These are phyloP conservation scores for Limenitis camilla DNA, from an alignment of 2,888 invertebrate species.

Conservation along the genomic window DNA sequence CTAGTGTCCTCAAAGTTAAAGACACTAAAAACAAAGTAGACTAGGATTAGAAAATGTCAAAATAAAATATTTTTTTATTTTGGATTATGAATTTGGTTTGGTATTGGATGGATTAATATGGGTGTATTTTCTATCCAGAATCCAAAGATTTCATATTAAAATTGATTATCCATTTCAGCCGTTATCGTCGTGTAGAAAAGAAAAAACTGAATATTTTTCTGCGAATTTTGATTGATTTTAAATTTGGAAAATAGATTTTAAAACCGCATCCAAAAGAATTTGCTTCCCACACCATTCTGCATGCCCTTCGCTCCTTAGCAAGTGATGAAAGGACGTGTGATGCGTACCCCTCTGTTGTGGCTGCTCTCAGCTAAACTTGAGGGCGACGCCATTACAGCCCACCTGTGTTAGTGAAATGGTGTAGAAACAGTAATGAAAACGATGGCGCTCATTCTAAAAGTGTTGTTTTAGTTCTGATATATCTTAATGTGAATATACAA, in stretches of 20 bases:
- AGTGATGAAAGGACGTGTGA: conserved; percentile 68
- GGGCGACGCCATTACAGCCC: conserved; percentile 25
- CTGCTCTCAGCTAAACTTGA: conserved; percentile 27
- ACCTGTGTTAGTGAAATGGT: conserved; percentile 44
- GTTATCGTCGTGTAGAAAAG: too few species aligned
- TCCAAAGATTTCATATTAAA: too few species aligned
- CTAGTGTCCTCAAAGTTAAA: too few species aligned
- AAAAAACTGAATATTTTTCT: too few species aligned
- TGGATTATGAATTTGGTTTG: too few species aligned
- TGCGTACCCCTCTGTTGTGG: conserved; percentile 57
- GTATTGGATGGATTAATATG: too few species aligned
- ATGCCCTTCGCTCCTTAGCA: conserved; percentile 58
- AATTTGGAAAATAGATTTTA: background rate
- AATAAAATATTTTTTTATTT: too few species aligned
- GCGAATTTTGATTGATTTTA: background rate
- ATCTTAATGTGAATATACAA: background rate
- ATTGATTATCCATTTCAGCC: too few species aligned
- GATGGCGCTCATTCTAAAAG: conserved; percentile 10
- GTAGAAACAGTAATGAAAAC: conserved; percentile 30
- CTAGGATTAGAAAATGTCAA: too few species aligned
- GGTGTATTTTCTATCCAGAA: too few species aligned
- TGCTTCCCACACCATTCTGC: conserved; percentile 28
- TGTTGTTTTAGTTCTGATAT: conserved; percentile 3
- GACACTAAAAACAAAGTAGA: too few species aligned
- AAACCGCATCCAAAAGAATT: conserved; percentile 35